These are phyloP conservation scores for Neoarius graeffei DNA, from an alignment of 2,113 vertebrate genomes.

Conservation along the genomic window DNA sequence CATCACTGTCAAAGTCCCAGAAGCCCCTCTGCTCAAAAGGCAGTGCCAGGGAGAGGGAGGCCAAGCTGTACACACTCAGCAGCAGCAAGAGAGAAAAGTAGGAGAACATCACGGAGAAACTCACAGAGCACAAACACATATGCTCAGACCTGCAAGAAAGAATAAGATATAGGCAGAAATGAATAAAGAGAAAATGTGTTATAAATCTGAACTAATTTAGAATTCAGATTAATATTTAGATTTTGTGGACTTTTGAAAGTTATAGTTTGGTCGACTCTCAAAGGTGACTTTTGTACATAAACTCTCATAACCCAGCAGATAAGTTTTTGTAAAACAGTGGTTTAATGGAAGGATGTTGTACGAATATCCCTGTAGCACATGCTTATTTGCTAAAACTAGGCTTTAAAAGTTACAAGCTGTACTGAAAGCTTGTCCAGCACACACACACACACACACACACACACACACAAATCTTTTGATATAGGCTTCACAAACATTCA, in stretches of 20 bases:
- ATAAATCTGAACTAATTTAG: neutral
- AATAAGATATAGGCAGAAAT: neutral
- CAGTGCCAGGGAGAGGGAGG: slow-evolving; percentile 70
- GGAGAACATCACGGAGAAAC: slow-evolving; percentile 62
- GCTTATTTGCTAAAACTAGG: neutral
- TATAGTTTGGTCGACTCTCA: neutral
- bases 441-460: no score
- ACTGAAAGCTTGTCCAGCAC: neutral
- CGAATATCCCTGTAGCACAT: neutral
- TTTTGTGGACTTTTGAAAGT: neutral
- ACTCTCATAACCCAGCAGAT: neutral
- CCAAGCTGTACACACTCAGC: slow-evolving; percentile 68
- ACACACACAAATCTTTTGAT: neutral
- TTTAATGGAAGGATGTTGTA: neutral
- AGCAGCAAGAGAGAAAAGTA: slow-evolving; percentile 68
- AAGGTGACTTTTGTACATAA: neutral
- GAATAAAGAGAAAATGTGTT: neutral
- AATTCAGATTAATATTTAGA: neutral
- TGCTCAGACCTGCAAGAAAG: slow-evolving; percentile 29
- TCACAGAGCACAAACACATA: slow-evolving; percentile 6
- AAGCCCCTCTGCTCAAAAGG: slow-evolving; percentile 88
- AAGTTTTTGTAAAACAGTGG: neutral
- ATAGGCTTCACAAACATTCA: neutral
- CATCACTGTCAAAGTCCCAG: slow-evolving; percentile 82
- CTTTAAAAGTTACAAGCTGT: neutral